Conservation (phyloP, 2,888 invertebrate species). For the Stramonita haemastoma region DNA sequence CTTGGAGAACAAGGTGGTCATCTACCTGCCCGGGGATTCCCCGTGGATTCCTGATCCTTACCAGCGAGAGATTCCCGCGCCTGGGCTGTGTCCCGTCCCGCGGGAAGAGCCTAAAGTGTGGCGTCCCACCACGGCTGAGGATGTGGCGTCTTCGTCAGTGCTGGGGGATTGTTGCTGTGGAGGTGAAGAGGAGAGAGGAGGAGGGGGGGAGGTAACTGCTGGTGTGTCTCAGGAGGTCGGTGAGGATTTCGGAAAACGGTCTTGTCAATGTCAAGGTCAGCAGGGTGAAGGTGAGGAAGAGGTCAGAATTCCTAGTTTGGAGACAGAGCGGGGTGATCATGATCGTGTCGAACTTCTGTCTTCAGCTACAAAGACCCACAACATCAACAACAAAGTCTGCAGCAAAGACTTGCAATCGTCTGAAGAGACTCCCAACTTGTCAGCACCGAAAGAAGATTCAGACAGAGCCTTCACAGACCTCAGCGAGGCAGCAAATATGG, state of each 20-base stretch:
- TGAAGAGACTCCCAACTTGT: too few species aligned
- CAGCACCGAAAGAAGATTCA: too few species aligned
- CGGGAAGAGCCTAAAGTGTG: slow-evolving; percentile 12
- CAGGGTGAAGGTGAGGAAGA: not conserved
- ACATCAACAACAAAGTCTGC: too few species aligned
- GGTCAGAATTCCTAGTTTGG: not conserved
- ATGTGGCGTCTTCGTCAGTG: slow-evolving; percentile 2
- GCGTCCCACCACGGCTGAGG: not conserved
- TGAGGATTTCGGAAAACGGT: not conserved
- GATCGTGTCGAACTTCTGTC: too few species aligned
- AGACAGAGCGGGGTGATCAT: too few species aligned
- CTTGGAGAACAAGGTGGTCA: slow-evolving; percentile 49
- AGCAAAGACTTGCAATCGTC: too few species aligned
- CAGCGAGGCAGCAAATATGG: not conserved
- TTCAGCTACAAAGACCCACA: too few species aligned
- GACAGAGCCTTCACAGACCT: not conserved
- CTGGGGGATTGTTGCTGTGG: not conserved
- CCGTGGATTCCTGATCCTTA: not conserved
- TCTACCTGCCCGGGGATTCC: slow-evolving; percentile 48
- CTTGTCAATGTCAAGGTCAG: not conserved
- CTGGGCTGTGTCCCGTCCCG: slow-evolving; percentile 27
- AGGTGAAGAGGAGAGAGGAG: not conserved
- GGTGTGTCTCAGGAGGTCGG: not conserved
- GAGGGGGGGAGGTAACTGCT: not conserved
- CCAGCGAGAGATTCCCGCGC: slow-evolving; percentile 36